Base-by-base conservation (phyloP, 2,888 invertebrate genomes). In the Trachelus stipa region DNA sequence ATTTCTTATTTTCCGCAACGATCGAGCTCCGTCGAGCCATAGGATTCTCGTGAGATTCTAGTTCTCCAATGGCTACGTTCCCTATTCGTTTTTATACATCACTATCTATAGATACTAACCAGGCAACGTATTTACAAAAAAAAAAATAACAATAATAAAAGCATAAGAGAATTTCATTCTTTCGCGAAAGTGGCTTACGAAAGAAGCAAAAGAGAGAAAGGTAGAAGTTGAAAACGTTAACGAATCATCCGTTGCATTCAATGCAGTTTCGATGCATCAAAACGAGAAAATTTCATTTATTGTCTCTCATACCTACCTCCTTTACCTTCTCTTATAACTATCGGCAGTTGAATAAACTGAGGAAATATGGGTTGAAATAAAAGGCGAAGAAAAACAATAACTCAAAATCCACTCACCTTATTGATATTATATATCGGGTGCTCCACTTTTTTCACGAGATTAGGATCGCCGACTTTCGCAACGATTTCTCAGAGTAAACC, bases 1-100 rank as follows among this genome's bases (percentile, higher is more conserved):
- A 34, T 71, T 71, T 71, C 71, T 71, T 71, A 71, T 71, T 71
- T 71, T 71, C 71, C 71, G 31, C 34, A 31, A 33, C 31, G 71
- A 33, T 71, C 71, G 71, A 23, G 56, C 56, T 56, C 23, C 23
- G 15, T 56, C 56, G 56, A 56, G 56, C 56, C 23, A 56, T 56
- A 56, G 56, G 56, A 56, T 56, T 56, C 56, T 56, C 56, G 56
- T 56, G 56, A 56, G 56, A 56, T 56, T 56, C 56, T 23, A 9
- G 56, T 23, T 56, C 56, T 56, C 56, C 23, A 56, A 23, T 56
- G 56, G 56, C 56, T 23, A 23, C 56, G 56, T 23, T 23, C 9
- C 9, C 56, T 3, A 56, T 56, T 56, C 56, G 56, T 2, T 56
- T 56, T 56, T 56, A 56, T 56, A 56, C 56, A 56, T 56, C 9